Evolutionary conservation across 2,888 invertebrate species (phyloP), one percentile per base, ranked within the genome.

Genomic region (Aporophyla nigra): DNA sequence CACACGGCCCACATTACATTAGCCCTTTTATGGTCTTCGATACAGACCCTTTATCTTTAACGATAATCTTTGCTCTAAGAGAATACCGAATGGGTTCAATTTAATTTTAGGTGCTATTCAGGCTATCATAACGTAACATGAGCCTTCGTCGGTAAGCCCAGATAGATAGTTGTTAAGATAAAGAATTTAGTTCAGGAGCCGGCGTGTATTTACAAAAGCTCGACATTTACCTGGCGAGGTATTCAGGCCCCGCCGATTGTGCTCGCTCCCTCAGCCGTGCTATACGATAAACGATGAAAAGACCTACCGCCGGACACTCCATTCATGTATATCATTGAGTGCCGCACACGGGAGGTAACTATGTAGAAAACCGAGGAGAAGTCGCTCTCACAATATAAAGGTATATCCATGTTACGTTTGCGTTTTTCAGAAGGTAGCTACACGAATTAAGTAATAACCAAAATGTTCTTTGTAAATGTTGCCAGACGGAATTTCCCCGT

Each of bases 241-340:
- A 93, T 94, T 92, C 91, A 93, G 86, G 87, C 86, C 86, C 86
- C 74, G 81, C 78, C 91, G 90, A 93, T 94, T 95, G 94, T 95
- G 92, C 87, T 83, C 86, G 90, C 90, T 90, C 93, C 91, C 90
- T 91, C 93, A 91, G 83, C 92, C 91, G 88, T 92, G 88, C 87
- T 84, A 85, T 82, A 90, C 93, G 94, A 93, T 94, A 94, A 93
- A 92, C 94, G 91, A 88, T 95, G 94, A 95, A 95, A 94, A 93
- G 93, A 93, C 91, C 89, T 87, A 90, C 89, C 88, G 87, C 93
- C 92, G 95, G 96, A 95, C 95, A 95, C 93, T 94, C 93, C 91
- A 95, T 94, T 95, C 95, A 94, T 93, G 94, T 93, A 92, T 93
- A 93, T 93, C 93, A 94, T 93, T 93, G 93, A 94, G 92, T 90